Conservation (phyloP, 2,888 invertebrate species). For the Caenorhabditis macrosperma region DNA sequence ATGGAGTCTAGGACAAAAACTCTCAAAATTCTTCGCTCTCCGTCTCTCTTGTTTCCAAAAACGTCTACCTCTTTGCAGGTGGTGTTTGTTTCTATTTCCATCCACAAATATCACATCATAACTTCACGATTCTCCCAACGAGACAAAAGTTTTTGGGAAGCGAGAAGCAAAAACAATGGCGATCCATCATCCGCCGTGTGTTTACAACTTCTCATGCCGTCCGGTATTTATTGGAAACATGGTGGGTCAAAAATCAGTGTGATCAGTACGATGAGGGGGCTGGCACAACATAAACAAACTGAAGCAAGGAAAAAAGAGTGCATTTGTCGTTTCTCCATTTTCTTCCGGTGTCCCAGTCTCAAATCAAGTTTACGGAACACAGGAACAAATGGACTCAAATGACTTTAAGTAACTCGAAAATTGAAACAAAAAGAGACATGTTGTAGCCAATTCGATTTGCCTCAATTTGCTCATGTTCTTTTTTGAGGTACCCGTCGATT, state of each 20-base stretch:
- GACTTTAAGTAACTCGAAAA: constrained; percentile 9
- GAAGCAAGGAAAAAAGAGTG: not conserved
- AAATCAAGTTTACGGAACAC: constrained; percentile 22
- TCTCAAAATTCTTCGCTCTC: no score
- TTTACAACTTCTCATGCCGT: constrained; percentile 64
- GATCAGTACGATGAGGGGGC: no score
- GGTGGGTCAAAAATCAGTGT: constrained; percentile 48
- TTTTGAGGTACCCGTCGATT: constrained; percentile 75
- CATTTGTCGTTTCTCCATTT: constrained; percentile 1
- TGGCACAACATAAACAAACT: no score
- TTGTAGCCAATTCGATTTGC: no score
- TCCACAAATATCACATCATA: not conserved
- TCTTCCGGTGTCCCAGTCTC: constrained; percentile 7
- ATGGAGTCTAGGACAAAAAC: no score
- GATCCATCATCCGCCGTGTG: constrained; percentile 63
- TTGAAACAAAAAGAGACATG: not conserved
- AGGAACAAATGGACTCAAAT: constrained; percentile 37
- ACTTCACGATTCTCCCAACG: not conserved
- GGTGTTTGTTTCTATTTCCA: constrained; percentile 16
- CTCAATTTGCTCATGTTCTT: no score
- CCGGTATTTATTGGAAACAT: constrained; percentile 67
- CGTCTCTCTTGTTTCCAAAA: no score
- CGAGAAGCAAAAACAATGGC: constrained; percentile 10
- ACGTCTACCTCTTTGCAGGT: no score
- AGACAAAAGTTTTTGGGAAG: constrained; percentile 6